These are phyloP conservation scores for Chlamydotis undulata DNA, from an alignment of 2,113 vertebrate genomes.

Conservation along the genomic window DNA sequence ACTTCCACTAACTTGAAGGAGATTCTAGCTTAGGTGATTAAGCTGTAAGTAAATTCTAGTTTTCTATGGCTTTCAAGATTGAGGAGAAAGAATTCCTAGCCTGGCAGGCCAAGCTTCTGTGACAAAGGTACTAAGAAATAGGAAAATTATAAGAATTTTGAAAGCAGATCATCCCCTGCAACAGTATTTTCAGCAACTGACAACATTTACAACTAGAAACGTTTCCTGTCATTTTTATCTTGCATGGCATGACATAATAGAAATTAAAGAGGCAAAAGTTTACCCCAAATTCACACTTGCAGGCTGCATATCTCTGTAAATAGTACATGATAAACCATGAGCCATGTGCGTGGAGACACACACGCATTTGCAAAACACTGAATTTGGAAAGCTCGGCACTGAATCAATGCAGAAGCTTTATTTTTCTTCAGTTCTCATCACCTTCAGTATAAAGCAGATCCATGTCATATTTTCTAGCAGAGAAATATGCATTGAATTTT, in stretches of 20 bases:
- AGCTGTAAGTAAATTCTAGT: neutral
- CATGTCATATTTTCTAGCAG: neutral
- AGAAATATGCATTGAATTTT: neutral
- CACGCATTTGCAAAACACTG: neutral
- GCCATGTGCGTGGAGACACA: accelerated
- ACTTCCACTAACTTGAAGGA: neutral
- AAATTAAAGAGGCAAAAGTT: neutral
- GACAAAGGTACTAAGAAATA: neutral
- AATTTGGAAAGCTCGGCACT: neutral
- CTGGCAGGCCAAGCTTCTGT: neutral
- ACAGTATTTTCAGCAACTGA: neutral
- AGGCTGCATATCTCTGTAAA: neutral
- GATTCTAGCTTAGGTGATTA: neutral
- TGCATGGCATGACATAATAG: neutral
- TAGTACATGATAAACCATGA: neutral
- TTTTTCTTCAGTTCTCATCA: neutral
- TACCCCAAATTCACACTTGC: neutral
- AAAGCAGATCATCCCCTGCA: neutral
- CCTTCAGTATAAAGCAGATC: neutral
- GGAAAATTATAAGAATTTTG: neutral
- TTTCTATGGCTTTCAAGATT: neutral
- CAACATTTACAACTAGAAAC: neutral
- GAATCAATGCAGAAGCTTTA: neutral
- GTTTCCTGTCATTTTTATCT: neutral
- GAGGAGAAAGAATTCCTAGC: neutral